A percentile compares a stretch with the other conserved stretches of the same genome.
phyloP scores from a whole-genome alignment of 2,113 vertebrate genomes.

The Amphilophus citrinellus region DNA sequence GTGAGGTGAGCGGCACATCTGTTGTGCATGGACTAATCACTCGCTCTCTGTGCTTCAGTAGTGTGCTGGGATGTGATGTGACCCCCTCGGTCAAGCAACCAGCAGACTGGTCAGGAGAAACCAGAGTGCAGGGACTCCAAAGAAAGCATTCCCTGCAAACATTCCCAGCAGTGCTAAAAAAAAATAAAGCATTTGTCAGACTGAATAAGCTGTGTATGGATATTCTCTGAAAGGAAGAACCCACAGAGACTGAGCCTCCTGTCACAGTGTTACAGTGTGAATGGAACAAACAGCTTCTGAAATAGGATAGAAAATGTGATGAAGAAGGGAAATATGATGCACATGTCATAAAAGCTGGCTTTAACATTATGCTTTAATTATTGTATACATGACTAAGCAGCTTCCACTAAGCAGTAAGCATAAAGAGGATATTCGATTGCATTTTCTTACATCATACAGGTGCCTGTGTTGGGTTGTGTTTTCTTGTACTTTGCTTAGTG shows the following conservation, averaged over 20 bases:
- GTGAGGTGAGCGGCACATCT: not conserved
- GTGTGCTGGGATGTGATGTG: not conserved
- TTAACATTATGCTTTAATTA: not conserved
- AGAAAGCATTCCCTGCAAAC: not conserved
- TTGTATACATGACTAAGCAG: not conserved
- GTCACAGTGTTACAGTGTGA: too few relatives aligned
- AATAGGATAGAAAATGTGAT: not conserved
- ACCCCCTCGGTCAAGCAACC: not conserved
- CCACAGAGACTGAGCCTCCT: not conserved
- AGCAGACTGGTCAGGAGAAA: not conserved
- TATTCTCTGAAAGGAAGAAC: not conserved
- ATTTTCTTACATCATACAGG: not conserved
- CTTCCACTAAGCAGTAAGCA: not conserved
- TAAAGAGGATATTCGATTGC: not conserved
- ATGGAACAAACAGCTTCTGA: not conserved
- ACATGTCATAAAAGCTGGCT: not conserved
- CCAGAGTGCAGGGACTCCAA: not conserved
- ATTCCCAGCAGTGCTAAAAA: not conserved
- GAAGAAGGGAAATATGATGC: not conserved
- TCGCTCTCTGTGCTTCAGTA: not conserved
- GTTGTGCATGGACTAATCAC: not conserved
- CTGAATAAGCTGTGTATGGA: not conserved
- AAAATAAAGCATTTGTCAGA: not conserved
- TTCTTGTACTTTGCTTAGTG: too few relatives aligned
- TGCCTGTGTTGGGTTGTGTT: not conserved